Evolutionary conservation across 2,113 vertebrate genomes (phyloP), one percentile per base, ranked within the genome.

Genomic region (Pachycephala philippinensis): DNA sequence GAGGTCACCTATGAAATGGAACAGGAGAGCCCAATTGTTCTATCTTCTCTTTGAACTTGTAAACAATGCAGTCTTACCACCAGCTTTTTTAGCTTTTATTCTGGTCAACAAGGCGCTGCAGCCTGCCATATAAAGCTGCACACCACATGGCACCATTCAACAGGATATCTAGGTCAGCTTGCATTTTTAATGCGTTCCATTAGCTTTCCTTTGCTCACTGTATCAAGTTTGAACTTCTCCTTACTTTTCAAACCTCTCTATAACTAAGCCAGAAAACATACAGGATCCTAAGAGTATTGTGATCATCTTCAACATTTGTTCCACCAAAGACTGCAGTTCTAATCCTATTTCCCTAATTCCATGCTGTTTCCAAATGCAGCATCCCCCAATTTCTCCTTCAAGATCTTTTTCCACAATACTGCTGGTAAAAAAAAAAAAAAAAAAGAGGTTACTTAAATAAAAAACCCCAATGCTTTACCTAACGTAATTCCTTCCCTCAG

Each of bases 121-220:
- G 60, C 64, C 82, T 84, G 90, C 92, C 93, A 93, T 74, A 49
- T 44, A 90, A 77, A 94, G 75, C 82, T 78, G 92, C 79, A 90
- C 44, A 65, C 68, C 90, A 89, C 92, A 96, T 71, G 85, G 95
- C 72, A 94, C 72, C 86, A 93, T 89, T 94, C 93, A 76, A 60
- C 49, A 83, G 57, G 35, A 45, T 78, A 96, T 94, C 79, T 94
- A 90, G 96, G 96, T 90, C 93, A 95, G 90, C 76, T 35, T 95
- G 95, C 95, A 96, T 96, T 94, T 96, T 95, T 96, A 78, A 94
- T 93, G 92, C 72, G 88, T 56, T 94, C 93, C 90, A 94, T 93
- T 90, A 93, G 72, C 71, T 71, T 60, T 64, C 80, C 40, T n/a
- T 90, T 78, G 68, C 83, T 89, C 80, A 78, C 49, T 87, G 53